Base-by-base conservation (phyloP, 2,888 invertebrate species). In the Xanthia togata region DNA sequence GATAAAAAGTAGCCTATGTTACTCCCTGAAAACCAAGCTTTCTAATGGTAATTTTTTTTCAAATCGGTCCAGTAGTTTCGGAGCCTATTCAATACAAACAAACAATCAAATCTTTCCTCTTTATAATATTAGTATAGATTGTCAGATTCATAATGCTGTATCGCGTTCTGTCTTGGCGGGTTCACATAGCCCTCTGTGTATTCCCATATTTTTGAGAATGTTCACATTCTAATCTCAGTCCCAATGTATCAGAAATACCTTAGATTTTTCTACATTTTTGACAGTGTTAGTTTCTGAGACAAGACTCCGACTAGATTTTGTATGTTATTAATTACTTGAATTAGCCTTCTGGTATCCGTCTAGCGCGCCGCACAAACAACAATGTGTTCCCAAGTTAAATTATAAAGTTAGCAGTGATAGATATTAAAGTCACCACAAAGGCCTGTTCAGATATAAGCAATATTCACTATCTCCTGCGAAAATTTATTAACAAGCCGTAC, bases 361-460 rank as follows among this genome's bases (percentile, higher is more conserved):
- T 38, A 14, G 14, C 0, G 9, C 9, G 14, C 47, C 23, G 31
- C 23, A 38, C 17, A n/a, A 31, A 12, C 11, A 72, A 53, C 17
- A 53, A 53, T 31, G 17, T 17, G 17, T 8, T 35, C 17, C 17
- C 11, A 11, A 53, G 11, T 50, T 23, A 17, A n/a, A 11, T 38
- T 71, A 26, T 0, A 72, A 72, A 53, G 11, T 59, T 47, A 81
- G 20, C 20, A 26, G n/a, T 59, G 62, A 35, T 0, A 31, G 20
- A 57, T 2, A 35, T 17, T n/a, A 47, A 64, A 47, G 44, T 55
- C 35, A 44, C 44, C 53, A 79, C 59, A 38, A 50, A 65, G 84
- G 69, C 79, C 79, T 69, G 84, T 84, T 81, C 84, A 84, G 44
- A 79, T 81, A 79, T 73, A 65, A 83, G 68, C 73, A 47, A 44